These are phyloP conservation scores for Champsocephalus gunnari DNA, from an alignment of 2,797 vertebrate genomes.

Conservation along the genomic window DNA sequence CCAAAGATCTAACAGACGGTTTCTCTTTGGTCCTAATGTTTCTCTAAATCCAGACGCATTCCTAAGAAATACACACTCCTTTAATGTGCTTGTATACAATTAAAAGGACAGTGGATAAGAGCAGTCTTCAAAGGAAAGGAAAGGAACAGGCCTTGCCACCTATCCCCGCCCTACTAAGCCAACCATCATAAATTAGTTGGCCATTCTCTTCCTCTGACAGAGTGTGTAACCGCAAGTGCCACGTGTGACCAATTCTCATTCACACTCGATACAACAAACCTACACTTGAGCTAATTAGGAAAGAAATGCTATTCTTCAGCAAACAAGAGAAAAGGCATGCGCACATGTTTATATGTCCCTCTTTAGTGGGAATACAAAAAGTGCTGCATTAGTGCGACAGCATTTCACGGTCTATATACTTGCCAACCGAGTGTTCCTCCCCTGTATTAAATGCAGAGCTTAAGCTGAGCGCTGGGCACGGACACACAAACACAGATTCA, in stretches of 20 bases:
- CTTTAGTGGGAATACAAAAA: constrained; percentile 52
- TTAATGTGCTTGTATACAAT: background rate
- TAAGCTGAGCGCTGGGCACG: constrained; percentile 39
- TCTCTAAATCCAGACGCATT: constrained; percentile 3
- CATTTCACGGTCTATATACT: constrained; percentile 49
- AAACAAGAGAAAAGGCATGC: constrained; percentile 45
- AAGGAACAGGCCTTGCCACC: constrained; percentile 2
- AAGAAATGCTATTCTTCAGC: constrained; percentile 49
- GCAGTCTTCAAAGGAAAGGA: constrained; percentile 33
- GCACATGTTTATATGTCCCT: constrained; percentile 35
- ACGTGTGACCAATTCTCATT: constrained; percentile 70
- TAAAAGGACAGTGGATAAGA: constrained; percentile 26
- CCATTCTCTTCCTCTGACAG: constrained; percentile 67
- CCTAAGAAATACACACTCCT: constrained; percentile 8
- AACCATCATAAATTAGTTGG: constrained; percentile 59
- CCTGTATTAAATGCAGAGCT: constrained; percentile 22
- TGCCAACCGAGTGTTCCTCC: too few species aligned
- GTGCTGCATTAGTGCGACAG: constrained; percentile 44
- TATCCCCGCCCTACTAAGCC: constrained; percentile 28
- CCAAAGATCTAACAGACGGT: background rate
- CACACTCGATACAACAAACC: constrained; percentile 45
- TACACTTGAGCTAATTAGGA: constrained; percentile 64
- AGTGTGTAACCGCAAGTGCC: constrained; percentile 65
- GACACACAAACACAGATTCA: constrained; percentile 36
- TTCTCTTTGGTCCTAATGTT: background rate